phyloP scores from a whole-genome alignment of 2,113 vertebrate genomes.

The Asarcornis scutulata region DNA sequence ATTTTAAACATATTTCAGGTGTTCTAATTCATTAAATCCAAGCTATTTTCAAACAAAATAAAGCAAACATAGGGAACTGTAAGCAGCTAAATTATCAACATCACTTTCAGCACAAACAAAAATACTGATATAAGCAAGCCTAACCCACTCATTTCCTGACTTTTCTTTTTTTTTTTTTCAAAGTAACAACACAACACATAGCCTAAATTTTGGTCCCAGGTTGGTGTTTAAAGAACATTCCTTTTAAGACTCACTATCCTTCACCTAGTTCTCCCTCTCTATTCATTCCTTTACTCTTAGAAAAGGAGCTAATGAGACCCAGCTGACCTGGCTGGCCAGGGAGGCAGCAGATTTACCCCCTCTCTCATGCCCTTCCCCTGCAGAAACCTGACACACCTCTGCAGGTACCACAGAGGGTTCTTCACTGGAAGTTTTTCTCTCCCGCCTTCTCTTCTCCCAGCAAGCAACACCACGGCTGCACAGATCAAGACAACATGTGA shows the following conservation, averaged over 20 bases:
- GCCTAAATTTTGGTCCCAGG: neutral
- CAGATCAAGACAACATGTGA: neutral
- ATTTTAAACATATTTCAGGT: constrained; percentile 31
- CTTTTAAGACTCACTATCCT: neutral
- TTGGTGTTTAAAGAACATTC: neutral
- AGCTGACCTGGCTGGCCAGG: neutral
- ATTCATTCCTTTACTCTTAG: neutral
- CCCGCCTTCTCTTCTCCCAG: neutral
- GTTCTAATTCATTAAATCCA: neutral
- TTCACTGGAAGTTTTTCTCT: neutral
- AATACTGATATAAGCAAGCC: neutral
- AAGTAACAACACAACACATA: neutral
- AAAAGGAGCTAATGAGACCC: neutral
- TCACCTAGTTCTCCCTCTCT: neutral
- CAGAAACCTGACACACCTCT: neutral
- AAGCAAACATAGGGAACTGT: neutral
- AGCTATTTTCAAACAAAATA: neutral
- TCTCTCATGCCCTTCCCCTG: neutral
- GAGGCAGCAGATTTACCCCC: neutral
- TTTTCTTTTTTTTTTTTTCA: neutral
- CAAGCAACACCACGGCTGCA: neutral
- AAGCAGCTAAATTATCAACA: neutral
- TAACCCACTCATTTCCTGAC: neutral
- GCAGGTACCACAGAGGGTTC: neutral
- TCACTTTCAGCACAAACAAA: neutral